phyloP scores from a whole-genome alignment of 2,888 invertebrate species.

The Metalampra italica region DNA sequence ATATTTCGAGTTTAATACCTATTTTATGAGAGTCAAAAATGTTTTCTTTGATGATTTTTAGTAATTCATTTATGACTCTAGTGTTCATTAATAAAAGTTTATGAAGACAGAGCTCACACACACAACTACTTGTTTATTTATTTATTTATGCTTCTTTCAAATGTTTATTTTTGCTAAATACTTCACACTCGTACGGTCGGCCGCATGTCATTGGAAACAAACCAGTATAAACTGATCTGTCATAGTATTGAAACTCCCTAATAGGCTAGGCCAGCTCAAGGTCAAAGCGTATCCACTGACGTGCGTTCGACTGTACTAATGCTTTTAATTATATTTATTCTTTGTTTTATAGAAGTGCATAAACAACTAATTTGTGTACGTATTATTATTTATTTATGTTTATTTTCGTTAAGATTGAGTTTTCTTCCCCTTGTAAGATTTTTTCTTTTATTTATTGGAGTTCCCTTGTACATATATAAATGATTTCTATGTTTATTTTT shows the following conservation, averaged over 20 bases:
- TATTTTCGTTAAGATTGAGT: slow-evolving; percentile 10
- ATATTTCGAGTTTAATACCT: too few relatives aligned
- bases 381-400: slow-evolving; percentile 12
- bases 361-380: slow-evolving; percentile 23
- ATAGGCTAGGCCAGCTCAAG: too few relatives aligned
- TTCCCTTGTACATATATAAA: slow-evolving; percentile 14
- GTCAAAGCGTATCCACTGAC: too few relatives aligned
- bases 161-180: slow-evolving; percentile 10
- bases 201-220: too few relatives aligned
- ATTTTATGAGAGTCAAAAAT: background rate
- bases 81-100: too few relatives aligned
- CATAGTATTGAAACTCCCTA: too few relatives aligned
- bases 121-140: slow-evolving; percentile 14
- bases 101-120: slow-evolving; percentile 46
- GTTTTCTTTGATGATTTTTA: background rate
- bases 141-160: background rate
- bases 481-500: slow-evolving; percentile 25
- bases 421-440: background rate
- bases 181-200: too few relatives aligned
- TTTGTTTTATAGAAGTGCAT: slow-evolving; percentile 23
- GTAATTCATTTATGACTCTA: too few relatives aligned
- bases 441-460: background rate
- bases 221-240: too few relatives aligned
- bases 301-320: too few relatives aligned
- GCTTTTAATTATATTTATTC: slow-evolving; percentile 11